These are phyloP conservation scores for Archivesica marissinica DNA, from an alignment of 1,140 invertebrate genomes.

Conservation along the genomic window DNA sequence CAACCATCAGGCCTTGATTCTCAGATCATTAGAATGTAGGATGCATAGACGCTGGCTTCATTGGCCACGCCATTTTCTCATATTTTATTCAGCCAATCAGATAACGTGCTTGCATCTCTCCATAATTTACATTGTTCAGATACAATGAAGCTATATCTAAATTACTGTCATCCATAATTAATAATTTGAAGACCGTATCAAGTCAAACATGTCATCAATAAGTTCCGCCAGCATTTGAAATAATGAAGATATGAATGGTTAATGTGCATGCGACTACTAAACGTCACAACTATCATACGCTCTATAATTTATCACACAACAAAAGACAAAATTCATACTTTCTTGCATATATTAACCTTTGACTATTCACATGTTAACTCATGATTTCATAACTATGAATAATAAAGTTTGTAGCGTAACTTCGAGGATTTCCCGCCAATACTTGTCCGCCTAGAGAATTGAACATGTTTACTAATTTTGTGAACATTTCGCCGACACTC, in stretches of 20 bases:
- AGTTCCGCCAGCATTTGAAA: neutral
- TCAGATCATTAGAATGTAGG: too few species aligned
- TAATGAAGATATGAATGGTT: neutral
- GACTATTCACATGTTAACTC: neutral
- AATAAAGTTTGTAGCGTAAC: neutral
- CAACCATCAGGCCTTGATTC: neutral
- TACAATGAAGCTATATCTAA: too few species aligned
- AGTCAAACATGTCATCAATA: neutral
- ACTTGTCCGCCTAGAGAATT: neutral
- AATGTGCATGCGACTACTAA: neutral
- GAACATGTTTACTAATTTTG: neutral
- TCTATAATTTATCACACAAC: slow-evolving; percentile 4
- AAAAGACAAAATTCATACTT: neutral
- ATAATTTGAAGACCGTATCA: neutral
- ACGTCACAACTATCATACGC: neutral
- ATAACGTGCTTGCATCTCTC: too few species aligned
- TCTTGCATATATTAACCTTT: slow-evolving; percentile 21
- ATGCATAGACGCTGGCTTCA: too few species aligned
- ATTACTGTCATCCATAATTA: neutral
- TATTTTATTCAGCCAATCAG: too few species aligned
- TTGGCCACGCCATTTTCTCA: too few species aligned
- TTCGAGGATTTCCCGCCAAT: slow-evolving; percentile 29
- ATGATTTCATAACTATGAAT: neutral
- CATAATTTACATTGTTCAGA: too few species aligned
- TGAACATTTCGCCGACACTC: too few species aligned